Evolutionary conservation across 2,113 vertebrate genomes (phyloP).

Genomic region (Oxyura jamaicensis): DNA sequence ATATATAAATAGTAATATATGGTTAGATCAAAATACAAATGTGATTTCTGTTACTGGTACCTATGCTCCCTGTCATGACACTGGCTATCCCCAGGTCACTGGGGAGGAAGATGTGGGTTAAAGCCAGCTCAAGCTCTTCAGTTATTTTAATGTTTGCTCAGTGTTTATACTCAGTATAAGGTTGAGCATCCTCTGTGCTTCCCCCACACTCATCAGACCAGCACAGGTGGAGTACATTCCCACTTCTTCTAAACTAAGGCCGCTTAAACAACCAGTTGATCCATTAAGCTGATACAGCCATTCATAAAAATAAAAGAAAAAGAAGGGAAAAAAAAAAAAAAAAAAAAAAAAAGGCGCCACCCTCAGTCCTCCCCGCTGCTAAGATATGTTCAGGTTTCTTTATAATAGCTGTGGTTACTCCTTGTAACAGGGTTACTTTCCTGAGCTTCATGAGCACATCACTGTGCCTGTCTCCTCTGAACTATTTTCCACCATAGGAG

Average conservation of each 20-base stretch:
- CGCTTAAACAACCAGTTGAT: neutral
- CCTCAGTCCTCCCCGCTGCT: neutral
- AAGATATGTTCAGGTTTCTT: neutral
- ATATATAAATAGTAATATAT: neutral
- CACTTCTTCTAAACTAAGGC: neutral
- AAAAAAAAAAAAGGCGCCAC: neutral
- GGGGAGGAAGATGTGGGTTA: neutral
- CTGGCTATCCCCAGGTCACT: neutral
- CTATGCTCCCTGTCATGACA: neutral
- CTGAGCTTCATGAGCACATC: neutral
- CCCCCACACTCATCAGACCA: rapidly evolving
- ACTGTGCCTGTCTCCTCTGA: neutral
- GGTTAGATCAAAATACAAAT: neutral
- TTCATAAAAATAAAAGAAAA: neutral
- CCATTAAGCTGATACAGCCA: neutral
- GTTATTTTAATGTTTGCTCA: neutral
- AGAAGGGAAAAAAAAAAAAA: neutral
- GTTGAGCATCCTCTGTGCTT: neutral
- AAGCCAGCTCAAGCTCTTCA: neutral
- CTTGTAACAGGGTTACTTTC: neutral
- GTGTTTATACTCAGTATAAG: neutral
- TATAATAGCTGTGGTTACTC: neutral
- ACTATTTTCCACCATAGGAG: neutral
- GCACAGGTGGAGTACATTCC: neutral
- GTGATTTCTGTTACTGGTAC: neutral